Percentiles rank a stretch among this genome's conserved stretches.
These are phyloP conservation scores for Caenorhabditis macrosperma DNA, from an alignment of 2,888 invertebrate species.

Conservation along the genomic window DNA sequence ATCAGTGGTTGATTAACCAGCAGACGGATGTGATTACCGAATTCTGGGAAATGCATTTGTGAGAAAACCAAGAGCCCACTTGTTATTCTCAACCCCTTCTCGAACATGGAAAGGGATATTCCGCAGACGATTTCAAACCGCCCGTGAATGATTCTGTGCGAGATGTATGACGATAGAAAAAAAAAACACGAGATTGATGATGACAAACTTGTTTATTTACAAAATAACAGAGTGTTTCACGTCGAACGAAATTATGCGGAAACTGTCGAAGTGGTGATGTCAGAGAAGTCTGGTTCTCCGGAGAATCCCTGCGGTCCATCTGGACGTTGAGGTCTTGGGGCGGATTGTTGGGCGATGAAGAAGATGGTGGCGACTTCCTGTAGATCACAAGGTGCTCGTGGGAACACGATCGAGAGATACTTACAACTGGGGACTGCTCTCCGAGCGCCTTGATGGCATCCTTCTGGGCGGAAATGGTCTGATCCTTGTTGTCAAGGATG, in stretches of 20 bases:
- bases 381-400: not conserved
- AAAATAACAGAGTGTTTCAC: not conserved
- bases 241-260: constrained; percentile 12
- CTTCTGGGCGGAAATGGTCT: constrained; percentile 36
- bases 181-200: not conserved
- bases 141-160: not conserved
- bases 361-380: constrained; percentile 34
- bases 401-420: not conserved
- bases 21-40: too few species aligned
- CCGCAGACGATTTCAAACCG: too few species aligned
- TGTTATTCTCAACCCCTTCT: too few species aligned
- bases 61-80: too few species aligned
- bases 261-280: constrained; percentile 15
- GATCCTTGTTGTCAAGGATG: constrained; percentile 52
- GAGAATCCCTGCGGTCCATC: constrained; percentile 11
- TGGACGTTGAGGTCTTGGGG: constrained; percentile 11
- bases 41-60: not conserved
- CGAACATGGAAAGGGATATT: too few species aligned
- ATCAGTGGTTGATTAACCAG: too few species aligned
- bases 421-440: constrained; percentile 26
- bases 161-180: not conserved
- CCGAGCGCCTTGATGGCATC: constrained; percentile 38
- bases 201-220: constrained; percentile 28
- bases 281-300: constrained; percentile 20
- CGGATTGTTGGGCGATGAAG: constrained; percentile 27